Base-by-base conservation (phyloP, 2,888 invertebrate genomes). In the Cheilosia vulpina region DNA sequence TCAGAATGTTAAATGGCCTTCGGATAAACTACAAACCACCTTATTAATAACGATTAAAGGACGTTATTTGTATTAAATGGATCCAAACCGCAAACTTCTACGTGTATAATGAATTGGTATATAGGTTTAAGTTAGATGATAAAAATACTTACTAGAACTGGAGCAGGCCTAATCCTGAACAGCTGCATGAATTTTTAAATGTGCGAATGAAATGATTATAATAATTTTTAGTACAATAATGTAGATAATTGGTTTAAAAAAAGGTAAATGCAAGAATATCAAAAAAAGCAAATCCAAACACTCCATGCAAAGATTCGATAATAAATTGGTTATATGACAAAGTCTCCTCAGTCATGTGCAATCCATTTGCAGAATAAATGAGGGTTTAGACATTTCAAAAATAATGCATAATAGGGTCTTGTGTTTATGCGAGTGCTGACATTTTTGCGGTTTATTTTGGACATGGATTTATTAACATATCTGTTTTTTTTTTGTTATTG, bases 111-210 rank as follows among this genome's bases (percentile, higher is more conserved):
- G 6, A 6, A 27, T 50, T 19, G 6, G n/a, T 45, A 17, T 17
- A 43, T 58, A 58, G 5, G 47, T 34, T 45, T 27, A 17, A 19
- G 38, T 57, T 43, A 43, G 11, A 58, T 57, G 24, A 45, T 66
- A 66, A 91, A 91, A 92, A 93, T 97, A 98, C 98, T 98, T 98
- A 98, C 98, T 96, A 98, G 96, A 94, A 97, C 97, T 95, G 97
- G 98, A 94, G 97, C 97, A 94, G 98, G 98, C 96, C 97, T 97
- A 95, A 98, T 98, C 97, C 98, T 97, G 97, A 98, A 98, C 95
- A 98, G 97, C 98, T 98, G 92, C 91, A 88, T 90, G 68, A 80
- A 87, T 58, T 76, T 82, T 81, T n/a, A 62, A 66, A 71, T 76
- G 73, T 41, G 52, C 24, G 78, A n/a, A 68, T 79, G 75, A 79